phyloP scores from a whole-genome alignment of 2,888 invertebrate genomes.

The Heliconius ismenius region DNA sequence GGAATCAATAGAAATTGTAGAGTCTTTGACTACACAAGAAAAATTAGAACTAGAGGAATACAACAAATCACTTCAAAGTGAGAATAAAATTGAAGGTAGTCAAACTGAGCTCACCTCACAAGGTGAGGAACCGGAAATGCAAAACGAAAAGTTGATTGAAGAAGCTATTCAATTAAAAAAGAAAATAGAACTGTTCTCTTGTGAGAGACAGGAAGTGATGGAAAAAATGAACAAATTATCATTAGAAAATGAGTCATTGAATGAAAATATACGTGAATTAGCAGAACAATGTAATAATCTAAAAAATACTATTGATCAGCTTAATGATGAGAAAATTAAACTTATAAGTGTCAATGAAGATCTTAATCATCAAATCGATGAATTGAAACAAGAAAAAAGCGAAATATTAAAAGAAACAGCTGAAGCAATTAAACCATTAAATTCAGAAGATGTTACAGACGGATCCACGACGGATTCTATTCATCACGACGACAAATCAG shows the following conservation, averaged over 20 bases:
- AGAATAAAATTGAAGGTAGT: constrained; percentile 46
- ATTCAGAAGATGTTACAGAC: constrained; percentile 62
- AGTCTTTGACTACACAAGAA: constrained; percentile 86
- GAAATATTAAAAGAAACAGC: constrained; percentile 73
- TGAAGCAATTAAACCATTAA: constrained; percentile 62
- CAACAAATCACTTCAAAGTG: constrained; percentile 77
- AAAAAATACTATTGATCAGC: constrained; percentile 66
- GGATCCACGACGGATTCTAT: constrained; percentile 54
- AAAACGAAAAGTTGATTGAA: constrained; percentile 78
- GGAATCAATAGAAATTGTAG: constrained; percentile 89
- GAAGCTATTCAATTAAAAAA: constrained; percentile 85
- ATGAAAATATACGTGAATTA: constrained; percentile 75
- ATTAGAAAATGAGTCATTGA: constrained; percentile 82
- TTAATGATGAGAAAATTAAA: constrained; percentile 74
- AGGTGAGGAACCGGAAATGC: constrained; percentile 78
- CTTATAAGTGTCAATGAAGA: constrained; percentile 62
- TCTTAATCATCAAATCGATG: constrained; percentile 70
- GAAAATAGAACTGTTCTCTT: constrained; percentile 86
- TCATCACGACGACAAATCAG: constrained; percentile 67
- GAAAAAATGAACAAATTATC: constrained; percentile 85
- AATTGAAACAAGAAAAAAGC: constrained; percentile 69
- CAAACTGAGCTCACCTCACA: constrained; percentile 48
- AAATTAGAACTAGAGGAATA: constrained; percentile 86
- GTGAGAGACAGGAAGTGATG: constrained; percentile 86
- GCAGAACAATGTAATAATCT: constrained; percentile 76